Conservation (phyloP, 1,140 invertebrate genomes). For the Dinoponera quadriceps region DNA sequence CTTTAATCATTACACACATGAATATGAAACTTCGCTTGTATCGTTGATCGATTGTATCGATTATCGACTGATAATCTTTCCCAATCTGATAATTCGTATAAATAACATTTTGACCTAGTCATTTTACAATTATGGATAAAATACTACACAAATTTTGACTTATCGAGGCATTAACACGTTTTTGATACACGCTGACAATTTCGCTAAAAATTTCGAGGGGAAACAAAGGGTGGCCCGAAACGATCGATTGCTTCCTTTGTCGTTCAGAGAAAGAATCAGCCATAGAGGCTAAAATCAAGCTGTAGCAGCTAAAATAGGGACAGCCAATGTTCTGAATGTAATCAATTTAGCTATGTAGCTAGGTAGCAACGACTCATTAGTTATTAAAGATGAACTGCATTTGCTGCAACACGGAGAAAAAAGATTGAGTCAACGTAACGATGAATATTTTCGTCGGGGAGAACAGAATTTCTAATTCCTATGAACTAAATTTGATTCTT, state of each 20-base stretch:
- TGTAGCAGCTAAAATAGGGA: too few species aligned
- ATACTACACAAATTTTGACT: slow-evolving; percentile 1
- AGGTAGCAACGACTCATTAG: too few species aligned
- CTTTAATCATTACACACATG: not conserved
- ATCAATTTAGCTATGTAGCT: too few species aligned
- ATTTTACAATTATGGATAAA: not conserved
- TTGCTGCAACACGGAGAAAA: too few species aligned
- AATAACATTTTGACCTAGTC: not conserved
- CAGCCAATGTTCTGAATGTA: too few species aligned
- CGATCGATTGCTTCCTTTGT: not conserved
- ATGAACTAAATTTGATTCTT: too few species aligned
- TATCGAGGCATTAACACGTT: not conserved
- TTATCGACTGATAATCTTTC: slow-evolving; percentile 28
- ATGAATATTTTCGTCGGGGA: too few species aligned
- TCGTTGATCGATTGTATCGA: not conserved
- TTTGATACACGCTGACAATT: not conserved
- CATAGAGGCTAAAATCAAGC: too few species aligned
- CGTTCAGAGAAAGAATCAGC: too few species aligned
- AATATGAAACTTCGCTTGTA: slow-evolving; percentile 12
- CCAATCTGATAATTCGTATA: not conserved
- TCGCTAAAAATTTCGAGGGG: not conserved
- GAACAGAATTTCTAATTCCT: too few species aligned
- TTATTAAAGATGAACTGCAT: too few species aligned
- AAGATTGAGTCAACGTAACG: too few species aligned
- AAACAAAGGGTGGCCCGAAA: not conserved